Evolutionary conservation across 2,888 invertebrate genomes (phyloP).

Genomic region (Rhaphigaster nebulosa): DNA sequence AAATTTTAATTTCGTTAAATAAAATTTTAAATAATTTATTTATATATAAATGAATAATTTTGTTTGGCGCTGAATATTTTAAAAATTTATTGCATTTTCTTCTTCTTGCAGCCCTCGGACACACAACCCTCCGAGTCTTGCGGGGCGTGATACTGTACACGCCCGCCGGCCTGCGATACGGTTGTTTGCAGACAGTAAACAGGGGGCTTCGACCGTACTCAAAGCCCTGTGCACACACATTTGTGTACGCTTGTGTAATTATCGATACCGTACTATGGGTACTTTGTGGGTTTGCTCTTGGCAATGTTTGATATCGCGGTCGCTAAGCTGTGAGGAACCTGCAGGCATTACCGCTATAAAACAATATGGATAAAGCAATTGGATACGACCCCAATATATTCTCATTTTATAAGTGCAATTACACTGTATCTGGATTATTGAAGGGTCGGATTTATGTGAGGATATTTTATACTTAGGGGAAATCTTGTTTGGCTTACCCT

Average conservation of each 20-base stretch:
- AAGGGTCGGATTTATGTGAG: constrained; percentile 12
- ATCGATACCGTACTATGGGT: constrained; percentile 18
- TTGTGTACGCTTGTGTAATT: constrained; percentile 45
- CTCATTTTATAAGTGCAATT: constrained; percentile 27
- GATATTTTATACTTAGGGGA: neutral
- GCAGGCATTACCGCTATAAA: constrained; percentile 1
- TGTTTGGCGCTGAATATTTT: neutral
- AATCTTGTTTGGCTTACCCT: constrained; percentile 1
- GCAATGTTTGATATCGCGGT: constrained; percentile 2
- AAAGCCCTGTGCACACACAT: constrained; percentile 5
- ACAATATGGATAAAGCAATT: constrained; percentile 25
- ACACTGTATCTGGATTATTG: constrained; percentile 40
- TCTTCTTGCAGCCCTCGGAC: neutral
- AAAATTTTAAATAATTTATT: no score
- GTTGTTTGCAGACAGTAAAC: constrained; percentile 29
- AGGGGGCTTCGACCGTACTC: neutral
- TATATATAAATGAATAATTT: no score
- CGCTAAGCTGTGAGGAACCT: constrained; percentile 24
- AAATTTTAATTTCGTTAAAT: no score
- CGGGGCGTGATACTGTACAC: neutral
- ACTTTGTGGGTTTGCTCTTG: constrained; percentile 29
- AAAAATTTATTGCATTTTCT: neutral
- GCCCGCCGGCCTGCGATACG: constrained; percentile 2
- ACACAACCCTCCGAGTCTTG: neutral
- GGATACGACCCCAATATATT: neutral